A percentile compares a stretch with the other conserved stretches of the same genome.
These are phyloP conservation scores for Amorpha juglandis DNA, from an alignment of 2,888 invertebrate species.

Conservation along the genomic window DNA sequence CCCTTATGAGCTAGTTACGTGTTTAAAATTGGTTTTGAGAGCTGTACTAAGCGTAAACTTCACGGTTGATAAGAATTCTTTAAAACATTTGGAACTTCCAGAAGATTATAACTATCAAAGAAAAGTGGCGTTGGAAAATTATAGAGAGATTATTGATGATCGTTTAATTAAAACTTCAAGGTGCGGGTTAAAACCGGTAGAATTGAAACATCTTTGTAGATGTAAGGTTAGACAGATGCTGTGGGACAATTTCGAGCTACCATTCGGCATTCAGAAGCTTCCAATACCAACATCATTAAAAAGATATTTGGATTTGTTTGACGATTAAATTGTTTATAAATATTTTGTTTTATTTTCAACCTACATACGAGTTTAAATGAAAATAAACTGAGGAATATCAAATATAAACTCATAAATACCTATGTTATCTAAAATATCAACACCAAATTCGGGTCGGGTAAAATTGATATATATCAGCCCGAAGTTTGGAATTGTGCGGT, in stretches of 20 bases:
- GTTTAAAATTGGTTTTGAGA: constrained; percentile 87
- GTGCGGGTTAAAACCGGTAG: constrained; percentile 86
- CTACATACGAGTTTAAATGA: background rate
- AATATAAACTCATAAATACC: too few relatives aligned
- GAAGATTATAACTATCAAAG: constrained; percentile 77
- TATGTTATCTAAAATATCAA: too few relatives aligned
- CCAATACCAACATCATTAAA: constrained; percentile 87
- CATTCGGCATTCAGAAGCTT: constrained; percentile 88
- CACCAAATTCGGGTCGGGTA: too few relatives aligned
- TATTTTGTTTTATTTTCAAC: constrained; percentile 24
- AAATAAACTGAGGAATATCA: too few relatives aligned
- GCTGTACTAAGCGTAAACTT: constrained; percentile 85
- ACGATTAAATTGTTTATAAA: constrained; percentile 80
- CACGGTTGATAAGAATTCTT: constrained; percentile 65
- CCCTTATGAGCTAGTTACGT: constrained; percentile 88
- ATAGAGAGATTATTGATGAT: constrained; percentile 81
- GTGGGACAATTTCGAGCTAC: constrained; percentile 88
- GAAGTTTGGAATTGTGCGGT: too few relatives aligned
- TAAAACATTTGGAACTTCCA: constrained; percentile 65
- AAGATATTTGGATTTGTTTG: constrained; percentile 89
- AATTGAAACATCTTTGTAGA: constrained; percentile 90
- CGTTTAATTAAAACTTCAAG: constrained; percentile 85
- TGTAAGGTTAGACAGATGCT: constrained; percentile 87
- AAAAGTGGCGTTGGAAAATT: constrained; percentile 69
- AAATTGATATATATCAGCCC: too few relatives aligned